Conservation (phyloP, 1,140 invertebrate genomes). For the Eulimnadia texana region DNA sequence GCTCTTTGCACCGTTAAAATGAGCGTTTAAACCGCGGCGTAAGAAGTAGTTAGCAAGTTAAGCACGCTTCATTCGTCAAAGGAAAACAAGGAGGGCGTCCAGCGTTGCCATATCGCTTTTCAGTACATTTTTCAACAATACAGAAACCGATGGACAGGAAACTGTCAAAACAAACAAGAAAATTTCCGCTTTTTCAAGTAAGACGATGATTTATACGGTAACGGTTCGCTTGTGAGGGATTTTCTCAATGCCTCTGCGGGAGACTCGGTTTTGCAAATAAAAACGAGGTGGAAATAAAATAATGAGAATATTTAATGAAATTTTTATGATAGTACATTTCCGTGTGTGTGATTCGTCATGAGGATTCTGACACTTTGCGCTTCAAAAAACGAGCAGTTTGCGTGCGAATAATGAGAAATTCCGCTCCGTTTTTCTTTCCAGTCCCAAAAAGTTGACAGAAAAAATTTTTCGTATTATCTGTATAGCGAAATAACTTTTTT, state of each 20-base stretch:
- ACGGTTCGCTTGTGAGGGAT: not conserved
- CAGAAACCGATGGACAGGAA: not conserved
- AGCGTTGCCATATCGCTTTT: not conserved
- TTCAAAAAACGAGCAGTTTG: not conserved
- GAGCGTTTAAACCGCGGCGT: not conserved
- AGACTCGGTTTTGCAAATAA: too few species aligned
- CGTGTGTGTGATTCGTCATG: not conserved
- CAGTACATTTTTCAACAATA: too few species aligned
- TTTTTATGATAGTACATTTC: too few species aligned
- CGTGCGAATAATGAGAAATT: not conserved
- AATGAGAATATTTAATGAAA: too few species aligned
- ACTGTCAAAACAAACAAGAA: not conserved
- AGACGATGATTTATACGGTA: not conserved
- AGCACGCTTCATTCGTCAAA: not conserved
- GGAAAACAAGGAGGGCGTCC: not conserved
- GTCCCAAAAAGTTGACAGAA: too few species aligned
- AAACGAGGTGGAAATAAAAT: too few species aligned
- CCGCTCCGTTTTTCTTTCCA: too few species aligned
- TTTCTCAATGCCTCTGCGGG: too few species aligned
- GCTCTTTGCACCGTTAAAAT: not conserved
- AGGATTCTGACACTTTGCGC: not conserved
- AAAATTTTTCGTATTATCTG: too few species aligned
- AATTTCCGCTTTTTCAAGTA: too few species aligned
- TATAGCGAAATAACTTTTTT: too few species aligned
- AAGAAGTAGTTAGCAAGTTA: not conserved